phyloP scores from a whole-genome alignment of 2,113 vertebrate genomes.

The Thryonomys swinderianus region DNA sequence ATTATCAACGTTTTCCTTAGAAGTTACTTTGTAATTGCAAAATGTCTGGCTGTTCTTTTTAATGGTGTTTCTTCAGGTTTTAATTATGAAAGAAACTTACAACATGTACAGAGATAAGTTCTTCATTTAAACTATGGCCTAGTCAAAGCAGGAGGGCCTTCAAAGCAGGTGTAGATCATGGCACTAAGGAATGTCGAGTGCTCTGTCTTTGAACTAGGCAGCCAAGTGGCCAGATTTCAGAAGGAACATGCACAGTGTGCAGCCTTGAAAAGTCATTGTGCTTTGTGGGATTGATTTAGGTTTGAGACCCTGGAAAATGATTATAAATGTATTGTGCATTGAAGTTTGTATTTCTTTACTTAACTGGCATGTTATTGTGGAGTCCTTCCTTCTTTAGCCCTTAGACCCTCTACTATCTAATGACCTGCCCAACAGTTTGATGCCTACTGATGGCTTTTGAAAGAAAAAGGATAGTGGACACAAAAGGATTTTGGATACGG shows the following conservation, averaged over 20 bases:
- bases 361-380: background rate
- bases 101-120: background rate
- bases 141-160: background rate
- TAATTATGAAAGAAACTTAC: background rate
- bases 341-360: background rate
- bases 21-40: background rate
- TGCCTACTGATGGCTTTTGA: background rate
- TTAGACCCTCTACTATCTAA: background rate
- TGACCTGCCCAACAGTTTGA: background rate
- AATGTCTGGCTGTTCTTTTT: background rate
- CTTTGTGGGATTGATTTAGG: background rate
- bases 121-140: background rate
- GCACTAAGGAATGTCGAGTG: background rate
- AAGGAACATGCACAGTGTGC: background rate
- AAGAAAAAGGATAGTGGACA: background rate
- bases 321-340: background rate
- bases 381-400: background rate
- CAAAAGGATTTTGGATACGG: background rate
- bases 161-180: background rate
- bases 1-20: background rate
- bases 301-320: background rate
- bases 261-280: background rate
- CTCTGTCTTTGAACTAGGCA: background rate
- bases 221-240: background rate
- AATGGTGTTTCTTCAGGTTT: background rate